Base-by-base conservation (phyloP, 1,140 invertebrate genomes). In the Drosophila suzukii region DNA sequence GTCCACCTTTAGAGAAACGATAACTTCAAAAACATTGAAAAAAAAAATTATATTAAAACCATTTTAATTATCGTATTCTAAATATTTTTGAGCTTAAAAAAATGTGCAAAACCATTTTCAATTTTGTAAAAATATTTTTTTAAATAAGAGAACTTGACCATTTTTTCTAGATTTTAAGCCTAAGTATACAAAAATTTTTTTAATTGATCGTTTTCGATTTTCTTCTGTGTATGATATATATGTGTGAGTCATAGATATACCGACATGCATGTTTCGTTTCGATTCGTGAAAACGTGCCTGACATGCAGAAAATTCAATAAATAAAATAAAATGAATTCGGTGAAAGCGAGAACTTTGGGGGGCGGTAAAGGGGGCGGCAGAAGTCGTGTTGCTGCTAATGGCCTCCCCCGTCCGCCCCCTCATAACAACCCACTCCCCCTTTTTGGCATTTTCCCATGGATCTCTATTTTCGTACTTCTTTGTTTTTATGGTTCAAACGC, bases 241-340 rank as follows among this genome's bases (percentile, higher is more conserved):
- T 15, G 7, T 2, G 1, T 17, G 17, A 36, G n/a, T 1, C 17
- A 60, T 57, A 62, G 11, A 20, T 6, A 53, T 36, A 53, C 27
- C 32, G 50, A 80, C 74, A 74, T 75, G 59, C 78, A 85, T 78
- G 80, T 72, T 72, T 80, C 62, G 55, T 55, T 50, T 63, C 43
- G 56, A 61, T 75, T 89, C 83, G 83, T 88, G 83, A 85, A 88
- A 77, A 83, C 84, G 83, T 88, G 83, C 79, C 53, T 76, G 83
- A 89, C 84, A 89, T 88, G 84, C 76, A 73, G 62, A 89, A 79
- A 88, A 83, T 88, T 89, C 80, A 89, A 86, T 86, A 85, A 89
- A 83, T 88, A 89, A 88, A 86, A 82, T 75, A 81, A 83, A 89
- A 83, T 83, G 75, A 80, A 71, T 86, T 89, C 76, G 83, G 83